Evolutionary conservation across 2,797 vertebrate species (phyloP), one percentile per base, ranked within the genome.

Genomic region (Odontamblyopus lacepedii): DNA sequence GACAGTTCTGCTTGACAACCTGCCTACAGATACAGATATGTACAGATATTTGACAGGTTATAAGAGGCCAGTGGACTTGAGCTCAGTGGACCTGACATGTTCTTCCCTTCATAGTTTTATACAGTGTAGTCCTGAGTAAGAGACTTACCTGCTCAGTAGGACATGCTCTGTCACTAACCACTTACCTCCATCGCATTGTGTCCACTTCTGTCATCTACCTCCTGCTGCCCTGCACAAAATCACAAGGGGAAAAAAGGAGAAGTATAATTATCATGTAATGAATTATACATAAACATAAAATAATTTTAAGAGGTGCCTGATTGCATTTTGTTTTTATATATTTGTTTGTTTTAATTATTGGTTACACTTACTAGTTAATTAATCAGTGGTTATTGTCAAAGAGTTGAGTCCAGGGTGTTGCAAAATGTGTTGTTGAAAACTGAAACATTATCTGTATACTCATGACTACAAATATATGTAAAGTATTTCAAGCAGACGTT

Each of bases 131-230:
- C 6, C 75, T 80, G n/a, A 59, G 55, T 77, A 62, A 80, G 69
- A 71, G 74, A 94, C 94, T 95, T 94, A 95, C 94, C 94, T 94
- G 88, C 13, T 55, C 55, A 82, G 79, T 82, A 69, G 85, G 79
- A 86, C 87, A 75, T 64, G 75, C 79, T 76, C 74, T 83, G 79
- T 80, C 80, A 84, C 88, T 88, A 82, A 91, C 90, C 92, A 96
- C 97, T 98, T 95, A 99, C 98, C 98, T 99, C 97, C 80, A 97
- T 95, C 85, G 95, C 92, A 90, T 93, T 96, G 87, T 95, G 96
- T 77, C 91, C 92, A 8, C 94, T 94, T 92, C 94, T 95, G 81
- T 95, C 94, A 64, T 95, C 94, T 11, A 94, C 75, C 76, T 97
- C 96, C 91, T 91, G 96, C 91, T 96, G 96, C 91, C 95, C 98